Percentiles rank a stretch among this genome's conserved stretches.
Conservation (phyloP, 2,113 vertebrate species). For the Thamnaconus septentrionalis region DNA sequence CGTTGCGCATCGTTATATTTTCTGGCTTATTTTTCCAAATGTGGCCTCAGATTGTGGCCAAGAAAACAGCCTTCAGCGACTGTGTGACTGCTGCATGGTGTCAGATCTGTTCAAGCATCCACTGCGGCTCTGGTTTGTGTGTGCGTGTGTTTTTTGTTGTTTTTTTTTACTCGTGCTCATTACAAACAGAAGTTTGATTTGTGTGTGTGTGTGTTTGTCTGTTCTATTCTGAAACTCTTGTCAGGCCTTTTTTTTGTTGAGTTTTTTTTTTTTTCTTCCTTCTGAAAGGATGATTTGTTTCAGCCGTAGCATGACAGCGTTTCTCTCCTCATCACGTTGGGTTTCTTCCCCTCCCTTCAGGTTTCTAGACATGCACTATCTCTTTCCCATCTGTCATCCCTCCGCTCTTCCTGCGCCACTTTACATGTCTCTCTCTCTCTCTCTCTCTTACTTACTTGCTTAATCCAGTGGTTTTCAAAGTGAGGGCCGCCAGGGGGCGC, state of each 20-base stretch:
- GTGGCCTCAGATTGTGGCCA: background rate
- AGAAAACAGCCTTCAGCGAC: slow-evolving; percentile 15
- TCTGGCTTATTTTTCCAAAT: slow-evolving; percentile 5
- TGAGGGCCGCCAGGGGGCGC: too few species aligned
- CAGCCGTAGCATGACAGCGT: slow-evolving; percentile 7
- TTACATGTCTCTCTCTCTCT: too few species aligned
- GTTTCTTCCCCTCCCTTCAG: too few species aligned
- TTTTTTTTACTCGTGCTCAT: slow-evolving; percentile 11
- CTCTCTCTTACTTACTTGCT: slow-evolving; percentile 6
- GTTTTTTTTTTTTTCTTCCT: slow-evolving; percentile 5
- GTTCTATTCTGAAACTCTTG: slow-evolving; percentile 12
- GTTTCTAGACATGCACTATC: background rate
- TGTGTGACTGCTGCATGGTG: slow-evolving; percentile 17
- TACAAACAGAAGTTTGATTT: slow-evolving; percentile 18
- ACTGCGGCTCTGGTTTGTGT: slow-evolving; percentile 4
- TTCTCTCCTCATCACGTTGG: too few species aligned
- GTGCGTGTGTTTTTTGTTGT: too few species aligned
- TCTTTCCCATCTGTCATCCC: slow-evolving; percentile 9
- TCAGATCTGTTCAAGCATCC: slow-evolving; percentile 6
- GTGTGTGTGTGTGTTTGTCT: too few species aligned
- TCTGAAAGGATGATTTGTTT: background rate
- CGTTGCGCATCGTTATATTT: slow-evolving; percentile 21
- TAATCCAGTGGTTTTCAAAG: slow-evolving; percentile 6
- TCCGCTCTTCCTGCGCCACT: too few species aligned
- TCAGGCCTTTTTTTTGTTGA: slow-evolving; percentile 10